These are phyloP conservation scores for mouse (Mus musculus) DNA, from an alignment of 2,113 vertebrate species.

Conservation along the genomic window GRCm39 chr13:56469501-56470000, in stretches of 20 bases:
- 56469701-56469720: constrained; percentile 72
- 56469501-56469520: constrained; percentile 1
- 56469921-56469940: neutral
- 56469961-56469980: neutral
- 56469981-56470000: neutral
- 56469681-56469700: constrained; percentile 73
- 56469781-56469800: neutral
- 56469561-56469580: constrained; percentile 61
- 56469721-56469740: constrained; percentile 38
- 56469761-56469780: constrained; percentile 9
- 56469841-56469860: neutral
- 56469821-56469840: neutral
- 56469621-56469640: constrained; percentile 61
- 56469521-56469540: neutral
- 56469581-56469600: constrained; percentile 51
- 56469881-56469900: neutral
- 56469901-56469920: neutral
- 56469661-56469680: constrained; percentile 52
- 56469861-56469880: neutral
- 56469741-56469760: constrained; percentile 63
- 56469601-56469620: constrained; percentile 49
- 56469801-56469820: neutral
- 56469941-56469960: neutral
- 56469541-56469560: neutral
- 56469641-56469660: constrained; percentile 62